Percentiles rank a stretch among this genome's conserved stretches.
Evolutionary conservation across 1,140 invertebrate species (phyloP).

Genomic region (Idris sp.): DNA sequence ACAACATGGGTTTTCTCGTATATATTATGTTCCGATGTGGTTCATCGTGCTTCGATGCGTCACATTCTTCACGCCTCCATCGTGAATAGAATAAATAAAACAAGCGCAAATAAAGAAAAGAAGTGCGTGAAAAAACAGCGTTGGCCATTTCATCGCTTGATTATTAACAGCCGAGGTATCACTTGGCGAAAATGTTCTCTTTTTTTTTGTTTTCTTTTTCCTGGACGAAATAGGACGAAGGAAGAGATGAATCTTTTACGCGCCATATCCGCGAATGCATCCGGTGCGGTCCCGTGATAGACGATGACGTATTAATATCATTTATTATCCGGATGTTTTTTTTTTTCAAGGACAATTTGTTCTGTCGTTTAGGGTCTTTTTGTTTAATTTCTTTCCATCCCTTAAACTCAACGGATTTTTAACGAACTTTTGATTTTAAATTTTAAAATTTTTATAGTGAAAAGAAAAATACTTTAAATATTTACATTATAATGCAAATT

Average conservation of each 20-base stretch:
- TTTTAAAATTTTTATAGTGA: too few relatives aligned
- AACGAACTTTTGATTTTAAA: too few relatives aligned
- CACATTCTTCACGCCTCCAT: constrained; percentile 48
- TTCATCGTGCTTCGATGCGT: constrained; percentile 36
- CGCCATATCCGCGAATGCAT: constrained; percentile 67
- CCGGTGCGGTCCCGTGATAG: constrained; percentile 49
- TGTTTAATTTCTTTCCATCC: too few relatives aligned
- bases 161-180: constrained; percentile 51
- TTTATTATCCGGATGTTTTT: constrained; percentile 3
- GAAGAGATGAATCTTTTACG: constrained; percentile 71
- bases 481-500: too few relatives aligned
- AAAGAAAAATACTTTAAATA: too few relatives aligned
- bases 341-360: constrained; percentile 11
- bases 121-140: constrained; percentile 42
- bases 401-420: too few relatives aligned
- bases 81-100: constrained; percentile 46
- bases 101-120: constrained; percentile 35
- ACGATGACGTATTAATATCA: constrained; percentile 7
- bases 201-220: constrained; percentile 26
- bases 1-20: constrained; percentile 5
- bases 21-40: constrained; percentile 37
- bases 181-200: constrained; percentile 8
- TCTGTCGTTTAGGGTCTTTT: background rate
- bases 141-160: constrained; percentile 45
- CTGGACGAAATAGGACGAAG: constrained; percentile 55